Percentiles rank a stretch among this genome's conserved stretches.
Conservation (phyloP, 2,888 invertebrate genomes). For the Ophioninae sp. region DNA sequence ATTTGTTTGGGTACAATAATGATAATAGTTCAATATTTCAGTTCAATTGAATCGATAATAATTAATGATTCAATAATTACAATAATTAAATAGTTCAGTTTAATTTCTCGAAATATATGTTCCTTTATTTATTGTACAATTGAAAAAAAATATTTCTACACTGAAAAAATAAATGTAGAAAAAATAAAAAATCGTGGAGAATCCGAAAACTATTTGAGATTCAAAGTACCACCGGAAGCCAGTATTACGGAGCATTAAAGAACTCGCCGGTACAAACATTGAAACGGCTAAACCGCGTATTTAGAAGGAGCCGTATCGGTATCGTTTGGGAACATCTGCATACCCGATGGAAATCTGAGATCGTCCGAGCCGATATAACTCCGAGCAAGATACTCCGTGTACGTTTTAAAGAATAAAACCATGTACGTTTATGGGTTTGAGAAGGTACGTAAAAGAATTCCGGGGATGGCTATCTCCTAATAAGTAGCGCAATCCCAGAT, state of each 20-base stretch:
- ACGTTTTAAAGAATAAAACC: constrained; percentile 46
- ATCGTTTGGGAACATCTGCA: constrained; percentile 48
- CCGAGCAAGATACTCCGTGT: constrained; percentile 31
- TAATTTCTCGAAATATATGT: too few species aligned
- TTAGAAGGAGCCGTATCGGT: constrained; percentile 36
- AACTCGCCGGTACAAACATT: constrained; percentile 42
- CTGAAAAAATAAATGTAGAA: too few species aligned
- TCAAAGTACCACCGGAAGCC: constrained; percentile 31
- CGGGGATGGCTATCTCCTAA: constrained; percentile 54
- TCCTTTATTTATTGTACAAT: too few species aligned
- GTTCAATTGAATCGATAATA: too few species aligned
- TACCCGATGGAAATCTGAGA: constrained; percentile 57
- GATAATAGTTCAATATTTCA: too few species aligned
- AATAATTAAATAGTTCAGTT: too few species aligned
- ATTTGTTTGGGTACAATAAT: too few species aligned
- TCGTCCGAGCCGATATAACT: constrained; percentile 19
- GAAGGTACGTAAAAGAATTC: constrained; percentile 56
- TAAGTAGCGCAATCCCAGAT: constrained; percentile 28
- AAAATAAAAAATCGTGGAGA: constrained; percentile 4
- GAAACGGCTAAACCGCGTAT: constrained; percentile 45
- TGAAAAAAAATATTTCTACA: too few species aligned
- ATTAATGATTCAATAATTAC: too few species aligned
- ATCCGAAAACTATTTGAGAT: constrained; percentile 9
- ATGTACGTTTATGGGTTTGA: constrained; percentile 41
- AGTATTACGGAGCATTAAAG: constrained; percentile 50